A percentile compares a stretch with the other conserved stretches of the same genome.
These are phyloP conservation scores for Tinea semifulvella DNA, from an alignment of 2,888 invertebrate species.

Conservation along the genomic window DNA sequence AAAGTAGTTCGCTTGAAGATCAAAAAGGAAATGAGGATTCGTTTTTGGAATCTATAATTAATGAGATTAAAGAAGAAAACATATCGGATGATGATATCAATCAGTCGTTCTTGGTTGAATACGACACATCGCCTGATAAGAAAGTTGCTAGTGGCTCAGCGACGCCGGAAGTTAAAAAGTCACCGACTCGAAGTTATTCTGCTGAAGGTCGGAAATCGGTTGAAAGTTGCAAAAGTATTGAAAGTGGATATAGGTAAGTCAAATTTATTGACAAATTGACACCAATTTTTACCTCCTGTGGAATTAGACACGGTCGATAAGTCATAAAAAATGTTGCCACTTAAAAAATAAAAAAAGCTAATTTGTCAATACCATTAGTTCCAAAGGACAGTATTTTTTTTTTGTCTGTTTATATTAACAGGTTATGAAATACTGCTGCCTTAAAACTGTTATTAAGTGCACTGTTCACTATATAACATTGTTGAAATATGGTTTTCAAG, in stretches of 20 bases:
- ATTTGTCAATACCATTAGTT: too few species aligned
- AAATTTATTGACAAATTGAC: too few species aligned
- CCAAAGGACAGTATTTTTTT: too few species aligned
- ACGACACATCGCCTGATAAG: slow-evolving; percentile 47
- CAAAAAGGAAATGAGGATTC: slow-evolving; percentile 36
- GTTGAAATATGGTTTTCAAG: too few species aligned
- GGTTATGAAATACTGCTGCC: too few species aligned
- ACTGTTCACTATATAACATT: too few species aligned
- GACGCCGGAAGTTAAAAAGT: slow-evolving; percentile 30
- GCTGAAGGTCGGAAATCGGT: slow-evolving; percentile 20
- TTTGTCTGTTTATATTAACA: too few species aligned
- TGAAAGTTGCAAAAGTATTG: slow-evolving; percentile 29
- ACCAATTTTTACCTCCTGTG: too few species aligned
- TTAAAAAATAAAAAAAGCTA: too few species aligned
- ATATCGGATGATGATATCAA: slow-evolving; percentile 38
- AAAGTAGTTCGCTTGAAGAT: slow-evolving; percentile 37
- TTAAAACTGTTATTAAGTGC: too few species aligned
- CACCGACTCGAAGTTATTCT: slow-evolving; percentile 31
- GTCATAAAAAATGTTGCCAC: too few species aligned
- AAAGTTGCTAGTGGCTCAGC: slow-evolving; percentile 21
- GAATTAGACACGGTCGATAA: too few species aligned
- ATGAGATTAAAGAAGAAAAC: slow-evolving; percentile 51
- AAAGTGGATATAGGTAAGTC: slow-evolving; percentile 35
- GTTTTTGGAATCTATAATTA: slow-evolving; percentile 54
- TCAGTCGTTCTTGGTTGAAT: slow-evolving; percentile 45